phyloP scores from a whole-genome alignment of 2,113 vertebrate species.

The Azemiops feae region DNA sequence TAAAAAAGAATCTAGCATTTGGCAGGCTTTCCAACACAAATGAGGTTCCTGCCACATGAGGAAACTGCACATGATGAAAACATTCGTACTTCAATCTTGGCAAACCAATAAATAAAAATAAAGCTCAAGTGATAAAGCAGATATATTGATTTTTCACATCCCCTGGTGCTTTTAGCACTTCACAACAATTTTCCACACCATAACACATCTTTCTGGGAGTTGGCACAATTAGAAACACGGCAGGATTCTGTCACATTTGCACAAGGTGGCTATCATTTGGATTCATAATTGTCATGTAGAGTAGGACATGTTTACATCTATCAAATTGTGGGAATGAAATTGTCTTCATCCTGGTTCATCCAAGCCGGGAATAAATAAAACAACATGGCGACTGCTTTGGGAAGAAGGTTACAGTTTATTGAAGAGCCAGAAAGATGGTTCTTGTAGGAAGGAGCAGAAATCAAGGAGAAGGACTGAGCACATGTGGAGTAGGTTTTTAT shows the following conservation, averaged over 20 bases:
- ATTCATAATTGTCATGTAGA: not conserved
- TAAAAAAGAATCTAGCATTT: not conserved
- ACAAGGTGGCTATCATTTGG: not conserved
- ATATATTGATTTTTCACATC: not conserved
- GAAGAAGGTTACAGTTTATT: too few relatives aligned
- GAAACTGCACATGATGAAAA: not conserved
- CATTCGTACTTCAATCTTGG: not conserved
- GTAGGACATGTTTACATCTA: not conserved
- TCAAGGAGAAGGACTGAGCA: too few relatives aligned
- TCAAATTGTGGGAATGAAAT: too few relatives aligned
- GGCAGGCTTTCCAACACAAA: not conserved
- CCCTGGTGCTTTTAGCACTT: not conserved
- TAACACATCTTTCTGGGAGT: not conserved
- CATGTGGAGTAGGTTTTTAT: too few relatives aligned
- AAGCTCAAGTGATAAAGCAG: not conserved
- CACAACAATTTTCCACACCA: not conserved
- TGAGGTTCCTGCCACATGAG: not conserved
- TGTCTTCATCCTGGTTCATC: too few relatives aligned
- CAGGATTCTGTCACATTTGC: not conserved
- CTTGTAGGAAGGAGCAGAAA: too few relatives aligned
- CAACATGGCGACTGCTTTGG: too few relatives aligned
- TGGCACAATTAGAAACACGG: not conserved
- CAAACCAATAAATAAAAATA: constrained; percentile 5
- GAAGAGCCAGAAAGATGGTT: too few relatives aligned
- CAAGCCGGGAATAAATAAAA: too few relatives aligned